These are phyloP conservation scores for Murina feae DNA, from an alignment of 2,113 vertebrate genomes.

Conservation along the genomic window DNA sequence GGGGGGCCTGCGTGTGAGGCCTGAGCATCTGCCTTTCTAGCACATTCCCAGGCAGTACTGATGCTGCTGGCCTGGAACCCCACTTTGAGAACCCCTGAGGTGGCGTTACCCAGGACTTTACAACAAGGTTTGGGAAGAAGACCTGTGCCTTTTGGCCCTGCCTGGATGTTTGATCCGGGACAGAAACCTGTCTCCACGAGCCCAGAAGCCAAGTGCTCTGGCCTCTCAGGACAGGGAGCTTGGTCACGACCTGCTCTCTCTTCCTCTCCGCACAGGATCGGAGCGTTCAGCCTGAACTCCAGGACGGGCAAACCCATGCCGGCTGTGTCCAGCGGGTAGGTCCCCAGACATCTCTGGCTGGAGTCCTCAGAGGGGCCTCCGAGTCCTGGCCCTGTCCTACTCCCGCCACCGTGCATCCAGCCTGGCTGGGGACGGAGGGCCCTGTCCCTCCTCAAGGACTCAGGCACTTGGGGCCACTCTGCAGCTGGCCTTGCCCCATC, in stretches of 20 bases:
- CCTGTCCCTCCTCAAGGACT: background rate
- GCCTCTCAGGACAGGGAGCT: fast-evolving
- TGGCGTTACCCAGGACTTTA: background rate
- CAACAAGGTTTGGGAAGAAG: background rate
- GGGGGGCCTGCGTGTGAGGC: no score
- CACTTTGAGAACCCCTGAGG: background rate
- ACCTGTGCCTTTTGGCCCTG: background rate
- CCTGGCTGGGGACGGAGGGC: background rate
- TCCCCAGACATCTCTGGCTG: background rate
- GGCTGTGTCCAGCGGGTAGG: constrained; percentile 76
- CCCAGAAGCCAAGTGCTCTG: background rate
- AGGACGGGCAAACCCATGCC: constrained; percentile 74
- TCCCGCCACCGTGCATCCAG: background rate
- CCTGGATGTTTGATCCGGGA: background rate
- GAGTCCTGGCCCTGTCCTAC: background rate
- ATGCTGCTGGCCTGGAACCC: background rate
- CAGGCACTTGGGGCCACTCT: background rate
- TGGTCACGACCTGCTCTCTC: background rate
- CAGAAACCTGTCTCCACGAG: background rate
- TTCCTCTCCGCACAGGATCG: constrained; percentile 74
- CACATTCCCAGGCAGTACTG: background rate
- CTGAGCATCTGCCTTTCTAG: background rate
- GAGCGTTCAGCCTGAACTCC: constrained; percentile 71
- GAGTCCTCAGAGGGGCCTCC: background rate
- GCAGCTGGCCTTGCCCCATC: background rate